A percentile compares a stretch with the other conserved stretches of the same genome.
These are phyloP conservation scores for Tautogolabrus adspersus DNA, from an alignment of 2,113 vertebrate genomes.

Conservation along the genomic window DNA sequence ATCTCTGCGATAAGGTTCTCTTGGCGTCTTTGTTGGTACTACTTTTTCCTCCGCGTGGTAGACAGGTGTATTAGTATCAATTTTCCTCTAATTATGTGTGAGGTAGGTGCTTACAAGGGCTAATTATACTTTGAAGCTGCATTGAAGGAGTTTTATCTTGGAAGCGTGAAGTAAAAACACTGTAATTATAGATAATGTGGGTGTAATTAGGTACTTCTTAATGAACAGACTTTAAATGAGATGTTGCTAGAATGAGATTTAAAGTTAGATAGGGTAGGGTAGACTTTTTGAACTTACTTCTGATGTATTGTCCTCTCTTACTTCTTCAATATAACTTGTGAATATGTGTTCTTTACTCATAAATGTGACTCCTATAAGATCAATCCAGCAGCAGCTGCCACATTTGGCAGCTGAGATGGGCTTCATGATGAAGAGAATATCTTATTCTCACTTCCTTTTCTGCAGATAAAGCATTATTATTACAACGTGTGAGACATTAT, in stretches of 20 bases:
- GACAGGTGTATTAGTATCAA: constrained; percentile 64
- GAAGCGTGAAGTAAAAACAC: constrained; percentile 75
- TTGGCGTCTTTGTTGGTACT: constrained; percentile 8
- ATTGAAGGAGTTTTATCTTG: constrained; percentile 70
- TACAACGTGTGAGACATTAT: not conserved
- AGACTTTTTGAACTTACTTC: constrained; percentile 40
- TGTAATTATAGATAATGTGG: constrained; percentile 81
- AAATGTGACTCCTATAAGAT: constrained; percentile 23
- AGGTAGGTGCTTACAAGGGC: constrained; percentile 55
- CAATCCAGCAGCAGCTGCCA: constrained; percentile 21
- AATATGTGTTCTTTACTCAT: constrained; percentile 50
- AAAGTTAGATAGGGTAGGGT: constrained; percentile 7
- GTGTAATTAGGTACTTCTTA: constrained; percentile 77
- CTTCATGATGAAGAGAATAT: constrained; percentile 19
- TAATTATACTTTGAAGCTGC: constrained; percentile 72
- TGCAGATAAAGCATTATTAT: constrained; percentile 13
- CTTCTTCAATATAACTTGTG: constrained; percentile 17
- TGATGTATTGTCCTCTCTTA: constrained; percentile 33
- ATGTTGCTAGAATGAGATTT: constrained; percentile 47
- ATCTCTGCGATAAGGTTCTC: constrained; percentile 24
- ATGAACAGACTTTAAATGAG: constrained; percentile 75
- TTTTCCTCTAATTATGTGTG: constrained; percentile 65
- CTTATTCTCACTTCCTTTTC: constrained; percentile 7
- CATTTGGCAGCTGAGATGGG: constrained; percentile 28
- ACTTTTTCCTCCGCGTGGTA: constrained; percentile 1